Percentiles rank a stretch among this genome's conserved stretches.
These are phyloP conservation scores for Druceiella hillmani DNA, from an alignment of 2,888 invertebrate species.

Conservation along the genomic window DNA sequence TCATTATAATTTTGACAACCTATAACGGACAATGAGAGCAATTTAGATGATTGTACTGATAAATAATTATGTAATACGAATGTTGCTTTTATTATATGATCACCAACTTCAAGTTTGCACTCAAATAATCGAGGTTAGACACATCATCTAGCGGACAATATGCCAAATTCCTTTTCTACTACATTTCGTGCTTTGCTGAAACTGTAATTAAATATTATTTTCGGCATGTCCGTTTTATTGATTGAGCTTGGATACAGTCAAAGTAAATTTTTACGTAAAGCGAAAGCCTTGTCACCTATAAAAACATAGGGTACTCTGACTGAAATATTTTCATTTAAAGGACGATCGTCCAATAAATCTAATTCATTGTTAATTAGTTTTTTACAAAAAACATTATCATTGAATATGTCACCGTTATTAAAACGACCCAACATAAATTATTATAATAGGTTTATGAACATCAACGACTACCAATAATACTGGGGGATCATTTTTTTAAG, in stretches of 20 bases:
- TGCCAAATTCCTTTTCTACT: slow-evolving; percentile 12
- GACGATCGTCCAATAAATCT: slow-evolving; percentile 6
- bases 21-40: slow-evolving; percentile 9
- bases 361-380: background rate
- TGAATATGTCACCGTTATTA: slow-evolving; percentile 18
- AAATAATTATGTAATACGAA: too few species aligned
- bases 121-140: slow-evolving; percentile 10
- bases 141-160: slow-evolving; percentile 10
- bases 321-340: slow-evolving; percentile 11
- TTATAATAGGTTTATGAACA: slow-evolving; percentile 17
- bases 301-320: slow-evolving; percentile 12
- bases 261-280: slow-evolving; percentile 12
- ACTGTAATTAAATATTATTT: slow-evolving; percentile 13
- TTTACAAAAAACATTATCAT: slow-evolving; percentile 12
- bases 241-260: slow-evolving; percentile 6
- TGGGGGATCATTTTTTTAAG: slow-evolving; percentile 10
- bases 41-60: slow-evolving; percentile 12
- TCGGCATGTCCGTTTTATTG: slow-evolving; percentile 7
- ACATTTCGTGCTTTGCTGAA: slow-evolving; percentile 11
- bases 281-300: slow-evolving; percentile 12
- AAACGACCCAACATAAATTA: slow-evolving; percentile 19
- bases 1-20: too few species aligned
- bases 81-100: slow-evolving; percentile 12
- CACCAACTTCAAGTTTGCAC: slow-evolving; percentile 11
- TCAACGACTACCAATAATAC: slow-evolving; percentile 20